Evolutionary conservation across 2,888 invertebrate genomes (phyloP), one percentile per base, ranked within the genome.

Genomic region (Hirtodrosophila confusa): DNA sequence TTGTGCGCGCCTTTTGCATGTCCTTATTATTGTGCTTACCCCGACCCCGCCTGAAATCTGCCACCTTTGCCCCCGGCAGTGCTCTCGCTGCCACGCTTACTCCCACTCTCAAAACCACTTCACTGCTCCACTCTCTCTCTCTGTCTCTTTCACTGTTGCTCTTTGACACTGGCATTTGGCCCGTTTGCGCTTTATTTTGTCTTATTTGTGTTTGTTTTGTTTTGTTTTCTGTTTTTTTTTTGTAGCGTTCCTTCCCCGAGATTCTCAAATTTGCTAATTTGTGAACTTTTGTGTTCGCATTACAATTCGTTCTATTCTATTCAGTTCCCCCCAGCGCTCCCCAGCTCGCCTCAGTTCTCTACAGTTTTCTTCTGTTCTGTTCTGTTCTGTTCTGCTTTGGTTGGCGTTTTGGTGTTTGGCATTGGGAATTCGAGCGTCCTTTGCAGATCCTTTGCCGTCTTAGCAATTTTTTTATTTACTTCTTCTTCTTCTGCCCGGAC

Each of bases 261-360:
- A 77, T 86, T 78, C 86, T 89, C 85, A 83, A 88, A 88, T 89
- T 89, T 79, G 87, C 88, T 89, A 89, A 89, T 89, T 89, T 89
- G 86, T 85, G 79, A 88, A 88, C 74, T 86, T 86, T 76, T 73
- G 68, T 71, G 69, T 67, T 69, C 80, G 79, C 85, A 82, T 84
- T 82, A 85, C 82, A 77, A 82, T 80, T 82, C 78, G 69, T 69
- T 73, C 63, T 71, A 54, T 58, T 60, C n/a, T 31, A 11, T 54
- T 37, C 39, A 51, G 3, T 33, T 45, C 54, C 17, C 17, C 17
- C 17, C 17, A 17, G 17, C 17, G 17, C 2, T 17, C 31, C 10
- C 48, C 24, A 33, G 3, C 17, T 23, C 36, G 17, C 17, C 17
- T 37, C 39, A 51, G 3, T 33, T 44, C 17, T 33, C 43, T 27